Percentiles rank a stretch among this genome's conserved stretches.
Evolutionary conservation across 1,140 invertebrate genomes (phyloP).

Genomic region (Zaprionus tsacasi): DNA sequence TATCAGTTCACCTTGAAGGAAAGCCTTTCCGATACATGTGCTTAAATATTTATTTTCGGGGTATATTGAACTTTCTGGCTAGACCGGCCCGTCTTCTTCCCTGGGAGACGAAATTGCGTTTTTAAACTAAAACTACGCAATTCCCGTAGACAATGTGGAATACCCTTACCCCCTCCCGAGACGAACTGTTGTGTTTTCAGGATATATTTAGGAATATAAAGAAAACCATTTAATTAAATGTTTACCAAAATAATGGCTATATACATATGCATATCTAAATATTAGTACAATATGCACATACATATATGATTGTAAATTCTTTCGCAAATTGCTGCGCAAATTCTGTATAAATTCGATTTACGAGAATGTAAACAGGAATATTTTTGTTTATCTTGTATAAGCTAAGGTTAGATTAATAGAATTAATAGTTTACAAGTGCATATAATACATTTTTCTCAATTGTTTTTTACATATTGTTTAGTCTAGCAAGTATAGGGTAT

Average conservation of each 20-base stretch:
- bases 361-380: background rate
- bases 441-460: background rate
- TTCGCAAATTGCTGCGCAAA: slow-evolving; percentile 1
- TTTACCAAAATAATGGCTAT: slow-evolving; percentile 3
- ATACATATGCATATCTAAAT: background rate
- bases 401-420: background rate
- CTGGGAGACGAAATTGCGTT: slow-evolving; percentile 15
- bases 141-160: slow-evolving; percentile 5
- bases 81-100: slow-evolving; percentile 32
- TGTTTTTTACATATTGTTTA: background rate
- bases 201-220: slow-evolving; percentile 6
- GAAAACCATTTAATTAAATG: background rate
- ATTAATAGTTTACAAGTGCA: background rate
- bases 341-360: background rate
- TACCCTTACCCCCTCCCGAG: background rate
- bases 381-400: background rate
- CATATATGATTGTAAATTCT: background rate
- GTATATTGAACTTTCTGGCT: slow-evolving; percentile 59
- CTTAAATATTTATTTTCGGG: slow-evolving; percentile 9
- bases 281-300: background rate
- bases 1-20: slow-evolving; percentile 54
- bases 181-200: background rate
- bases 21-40: slow-evolving; percentile 23
- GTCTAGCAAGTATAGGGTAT: background rate
- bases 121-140: slow-evolving; percentile 30